Percentiles rank a stretch among this genome's conserved stretches.
Evolutionary conservation across 2,797 vertebrate species (phyloP).

Genomic region (Myoxocephalus aenaeus): DNA sequence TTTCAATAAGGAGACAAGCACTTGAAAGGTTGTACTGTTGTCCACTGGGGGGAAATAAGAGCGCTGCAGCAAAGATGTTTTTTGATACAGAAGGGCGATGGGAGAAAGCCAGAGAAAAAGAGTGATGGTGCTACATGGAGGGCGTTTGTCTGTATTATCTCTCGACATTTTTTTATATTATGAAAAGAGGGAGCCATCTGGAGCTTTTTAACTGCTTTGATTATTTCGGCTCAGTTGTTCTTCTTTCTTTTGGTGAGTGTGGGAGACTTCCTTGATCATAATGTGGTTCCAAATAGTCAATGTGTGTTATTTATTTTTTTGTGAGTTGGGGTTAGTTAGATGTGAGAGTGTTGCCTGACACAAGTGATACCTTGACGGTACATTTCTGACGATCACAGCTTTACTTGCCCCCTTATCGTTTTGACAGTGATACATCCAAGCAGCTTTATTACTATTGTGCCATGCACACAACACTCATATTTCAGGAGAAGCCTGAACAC

Average conservation of each 20-base stretch:
- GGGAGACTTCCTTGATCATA: slow-evolving; percentile 32
- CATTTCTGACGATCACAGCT: slow-evolving; percentile 24
- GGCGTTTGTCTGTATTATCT: slow-evolving; percentile 26
- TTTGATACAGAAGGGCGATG: slow-evolving; percentile 29
- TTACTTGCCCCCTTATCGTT: slow-evolving; percentile 36
- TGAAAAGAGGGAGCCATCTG: slow-evolving; percentile 46
- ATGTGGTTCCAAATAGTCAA: slow-evolving; percentile 14
- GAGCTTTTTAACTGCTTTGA: slow-evolving; percentile 44
- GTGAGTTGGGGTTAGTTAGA: background rate
- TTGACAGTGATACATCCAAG: slow-evolving; percentile 3
- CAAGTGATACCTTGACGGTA: slow-evolving; percentile 16
- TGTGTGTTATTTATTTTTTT: background rate
- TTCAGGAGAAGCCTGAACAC: slow-evolving; percentile 29
- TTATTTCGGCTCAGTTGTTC: slow-evolving; percentile 20
- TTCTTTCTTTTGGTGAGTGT: slow-evolving; percentile 18
- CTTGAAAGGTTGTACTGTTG: slow-evolving; percentile 57
- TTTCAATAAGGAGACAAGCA: slow-evolving; percentile 55
- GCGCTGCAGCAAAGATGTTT: slow-evolving; percentile 32
- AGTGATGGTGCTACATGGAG: slow-evolving; percentile 1
- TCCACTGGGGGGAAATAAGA: slow-evolving; percentile 39
- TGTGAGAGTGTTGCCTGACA: slow-evolving; percentile 13
- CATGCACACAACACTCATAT: background rate
- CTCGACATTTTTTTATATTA: slow-evolving; percentile 29
- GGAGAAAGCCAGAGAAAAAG: slow-evolving; percentile 22
- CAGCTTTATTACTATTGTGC: background rate